These are phyloP conservation scores for Muscicapa comitata DNA, from an alignment of 2,797 vertebrate genomes.

Conservation along the genomic window DNA sequence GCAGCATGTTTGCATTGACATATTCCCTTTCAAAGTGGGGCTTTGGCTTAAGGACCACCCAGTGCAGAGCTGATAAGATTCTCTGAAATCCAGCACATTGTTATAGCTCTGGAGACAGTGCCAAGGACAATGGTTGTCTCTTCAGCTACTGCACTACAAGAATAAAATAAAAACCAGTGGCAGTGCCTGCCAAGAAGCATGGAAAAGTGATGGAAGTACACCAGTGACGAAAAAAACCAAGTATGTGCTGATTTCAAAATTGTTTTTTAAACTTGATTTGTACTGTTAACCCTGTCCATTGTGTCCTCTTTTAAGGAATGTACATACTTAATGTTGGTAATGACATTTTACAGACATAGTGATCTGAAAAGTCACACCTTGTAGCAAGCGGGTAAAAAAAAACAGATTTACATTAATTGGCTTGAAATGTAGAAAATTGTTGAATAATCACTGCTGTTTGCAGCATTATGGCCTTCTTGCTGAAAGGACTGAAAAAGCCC, in stretches of 20 bases:
- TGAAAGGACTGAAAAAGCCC: not conserved
- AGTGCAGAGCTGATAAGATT: not conserved
- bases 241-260: not conserved
- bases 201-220: not conserved
- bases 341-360: not conserved
- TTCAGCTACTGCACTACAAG: not conserved
- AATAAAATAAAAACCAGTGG: not conserved
- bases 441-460: not conserved
- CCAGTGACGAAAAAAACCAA: not conserved
- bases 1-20: not conserved
- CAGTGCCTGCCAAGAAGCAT: not conserved
- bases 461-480: not conserved
- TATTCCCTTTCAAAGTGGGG: not conserved
- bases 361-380: not conserved
- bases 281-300: not conserved
- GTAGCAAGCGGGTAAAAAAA: not conserved
- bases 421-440: not conserved
- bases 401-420: not conserved
- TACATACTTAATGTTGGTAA: not conserved
- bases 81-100: not conserved
- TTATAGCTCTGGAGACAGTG: not conserved
- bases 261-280: not conserved
- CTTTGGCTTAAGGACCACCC: conserved; percentile 24
- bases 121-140: not conserved
- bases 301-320: not conserved